These are phyloP conservation scores for Notodonta dromedarius DNA, from an alignment of 2,888 invertebrate genomes.

Conservation along the genomic window DNA sequence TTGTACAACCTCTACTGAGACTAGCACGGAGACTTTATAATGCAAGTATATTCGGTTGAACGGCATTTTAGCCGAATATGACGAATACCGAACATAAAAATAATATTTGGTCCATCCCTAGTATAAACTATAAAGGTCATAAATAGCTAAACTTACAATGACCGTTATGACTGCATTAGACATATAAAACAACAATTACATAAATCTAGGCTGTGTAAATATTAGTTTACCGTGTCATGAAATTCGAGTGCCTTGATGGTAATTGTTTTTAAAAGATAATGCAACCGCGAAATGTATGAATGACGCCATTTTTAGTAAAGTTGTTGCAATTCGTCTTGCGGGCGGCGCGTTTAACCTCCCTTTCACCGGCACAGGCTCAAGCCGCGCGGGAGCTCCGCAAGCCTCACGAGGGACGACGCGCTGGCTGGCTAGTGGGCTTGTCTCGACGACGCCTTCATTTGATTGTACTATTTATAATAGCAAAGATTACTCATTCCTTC, in stretches of 20 bases:
- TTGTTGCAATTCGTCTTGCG: slow-evolving; percentile 76
- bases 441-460: slow-evolving; percentile 22
- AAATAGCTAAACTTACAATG: background rate
- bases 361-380: slow-evolving; percentile 67
- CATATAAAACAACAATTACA: background rate
- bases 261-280: slow-evolving; percentile 67
- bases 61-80: too few species aligned
- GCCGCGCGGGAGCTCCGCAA: slow-evolving; percentile 34
- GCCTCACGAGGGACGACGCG: slow-evolving; percentile 54
- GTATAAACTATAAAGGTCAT: background rate
- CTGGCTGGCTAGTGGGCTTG: slow-evolving; percentile 55
- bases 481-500: slow-evolving; percentile 13
- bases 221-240: slow-evolving; percentile 25
- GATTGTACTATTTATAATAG: slow-evolving; percentile 12
- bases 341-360: slow-evolving; percentile 75
- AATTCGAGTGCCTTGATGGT: slow-evolving; percentile 43
- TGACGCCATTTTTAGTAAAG: slow-evolving; percentile 81
- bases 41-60: too few species aligned
- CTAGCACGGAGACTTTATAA: too few species aligned
- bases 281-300: slow-evolving; percentile 74
- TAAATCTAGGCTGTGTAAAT: background rate
- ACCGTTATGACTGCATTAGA: background rate
- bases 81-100: too few species aligned
- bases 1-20: too few species aligned
- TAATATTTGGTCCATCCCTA: too few species aligned